Conservation (phyloP, 2,797 vertebrate genomes). For the Dicrostonyx torquatus region DNA sequence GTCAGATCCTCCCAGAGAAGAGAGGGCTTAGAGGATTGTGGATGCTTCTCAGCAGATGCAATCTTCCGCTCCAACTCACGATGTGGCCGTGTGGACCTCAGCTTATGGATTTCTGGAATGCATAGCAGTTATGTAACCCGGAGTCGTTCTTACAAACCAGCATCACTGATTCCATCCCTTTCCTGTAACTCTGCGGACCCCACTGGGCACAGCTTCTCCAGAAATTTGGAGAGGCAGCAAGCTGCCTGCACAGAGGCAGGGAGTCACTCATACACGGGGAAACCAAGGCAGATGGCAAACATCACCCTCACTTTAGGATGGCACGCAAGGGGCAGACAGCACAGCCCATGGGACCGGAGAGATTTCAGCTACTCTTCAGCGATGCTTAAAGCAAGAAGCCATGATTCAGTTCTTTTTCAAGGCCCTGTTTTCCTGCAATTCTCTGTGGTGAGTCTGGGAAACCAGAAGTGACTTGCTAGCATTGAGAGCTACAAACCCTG, state of each 20-base stretch:
- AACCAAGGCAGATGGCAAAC: fast-evolving
- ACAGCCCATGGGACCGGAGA: fast-evolving
- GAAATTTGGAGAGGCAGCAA: neutral
- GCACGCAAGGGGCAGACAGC: fast-evolving
- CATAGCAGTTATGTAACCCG: fast-evolving
- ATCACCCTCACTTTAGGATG: fast-evolving
- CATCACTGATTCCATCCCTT: too few species aligned
- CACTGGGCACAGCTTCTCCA: neutral
- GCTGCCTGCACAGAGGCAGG: neutral
- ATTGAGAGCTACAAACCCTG: neutral
- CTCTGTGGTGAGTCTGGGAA: neutral
- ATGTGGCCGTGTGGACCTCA: fast-evolving
- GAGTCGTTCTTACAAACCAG: neutral
- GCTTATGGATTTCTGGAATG: neutral
- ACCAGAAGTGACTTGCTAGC: fast-evolving
- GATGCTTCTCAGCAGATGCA: fast-evolving
- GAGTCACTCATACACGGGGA: neutral
- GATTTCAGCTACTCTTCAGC: fast-evolving
- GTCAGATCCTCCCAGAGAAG: fast-evolving
- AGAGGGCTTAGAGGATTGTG: fast-evolving
- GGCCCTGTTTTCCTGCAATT: fast-evolving
- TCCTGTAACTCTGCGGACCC: neutral
- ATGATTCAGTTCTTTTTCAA: fast-evolving
- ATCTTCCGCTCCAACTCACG: fast-evolving
- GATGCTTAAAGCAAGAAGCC: neutral